Evolutionary conservation across 2,113 vertebrate genomes (phyloP).

Genomic region (Uropsilus gracilis): DNA sequence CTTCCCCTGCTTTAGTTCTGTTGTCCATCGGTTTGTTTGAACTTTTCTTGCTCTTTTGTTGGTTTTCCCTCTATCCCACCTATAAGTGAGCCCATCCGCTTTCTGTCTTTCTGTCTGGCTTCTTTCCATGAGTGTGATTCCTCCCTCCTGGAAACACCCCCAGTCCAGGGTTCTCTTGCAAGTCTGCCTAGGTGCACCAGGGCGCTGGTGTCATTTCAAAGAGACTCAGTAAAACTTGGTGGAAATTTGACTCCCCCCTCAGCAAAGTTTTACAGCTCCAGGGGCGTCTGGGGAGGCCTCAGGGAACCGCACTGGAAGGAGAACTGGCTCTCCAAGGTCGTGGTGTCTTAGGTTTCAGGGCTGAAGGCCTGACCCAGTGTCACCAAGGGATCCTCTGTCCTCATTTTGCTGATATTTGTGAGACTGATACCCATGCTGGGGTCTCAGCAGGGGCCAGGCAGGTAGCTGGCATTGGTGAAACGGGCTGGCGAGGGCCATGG

Average conservation of each 20-base stretch:
- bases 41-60: no score
- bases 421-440: not conserved
- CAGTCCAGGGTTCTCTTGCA: rapidly evolving
- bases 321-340: not conserved
- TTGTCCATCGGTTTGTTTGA: no score
- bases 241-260: not conserved
- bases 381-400: not conserved
- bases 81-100: no score
- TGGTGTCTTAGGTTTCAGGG: rapidly evolving
- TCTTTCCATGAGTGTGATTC: no score
- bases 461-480: not conserved
- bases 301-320: not conserved
- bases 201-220: not conserved
- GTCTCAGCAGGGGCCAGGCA: rapidly evolving
- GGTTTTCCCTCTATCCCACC: no score
- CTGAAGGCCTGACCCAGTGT: rapidly evolving
- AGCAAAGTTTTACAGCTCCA: not conserved
- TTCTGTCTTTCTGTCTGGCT: no score
- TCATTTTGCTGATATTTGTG: rapidly evolving
- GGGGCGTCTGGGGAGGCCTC: not conserved
- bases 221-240: not conserved
- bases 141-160: not conserved
- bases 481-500: rapidly evolving
- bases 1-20: no score
- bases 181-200: rapidly evolving